These are phyloP conservation scores for Rapana venosa DNA, from an alignment of 2,888 invertebrate genomes.

Conservation along the genomic window DNA sequence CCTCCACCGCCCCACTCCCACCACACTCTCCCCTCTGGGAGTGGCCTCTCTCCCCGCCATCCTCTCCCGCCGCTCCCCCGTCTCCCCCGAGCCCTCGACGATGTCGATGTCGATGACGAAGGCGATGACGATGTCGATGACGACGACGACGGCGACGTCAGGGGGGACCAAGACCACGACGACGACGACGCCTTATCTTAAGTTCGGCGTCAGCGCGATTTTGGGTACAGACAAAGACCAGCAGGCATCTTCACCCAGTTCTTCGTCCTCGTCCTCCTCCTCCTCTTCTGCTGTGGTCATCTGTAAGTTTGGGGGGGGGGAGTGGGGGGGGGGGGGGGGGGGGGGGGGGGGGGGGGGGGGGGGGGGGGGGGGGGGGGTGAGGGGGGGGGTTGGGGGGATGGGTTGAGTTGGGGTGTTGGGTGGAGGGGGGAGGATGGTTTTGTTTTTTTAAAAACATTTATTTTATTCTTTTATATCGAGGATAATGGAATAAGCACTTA, in stretches of 20 bases:
- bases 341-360: background rate
- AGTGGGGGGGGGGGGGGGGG: background rate
- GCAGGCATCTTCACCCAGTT: background rate
- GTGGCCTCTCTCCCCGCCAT: slow-evolving; percentile 32
- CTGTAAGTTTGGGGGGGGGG: background rate
- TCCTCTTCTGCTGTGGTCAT: background rate
- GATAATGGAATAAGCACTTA: too few species aligned
- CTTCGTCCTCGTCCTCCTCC: background rate
- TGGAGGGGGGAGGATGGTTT: too few species aligned
- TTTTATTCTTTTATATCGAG: too few species aligned
- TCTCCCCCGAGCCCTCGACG: slow-evolving; percentile 41
- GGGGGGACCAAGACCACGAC: slow-evolving; percentile 54
- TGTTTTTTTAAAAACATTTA: too few species aligned
- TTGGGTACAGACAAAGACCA: slow-evolving; percentile 64
- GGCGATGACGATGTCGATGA: background rate
- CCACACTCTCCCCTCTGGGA: slow-evolving; percentile 36
- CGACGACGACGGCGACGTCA: slow-evolving; percentile 4
- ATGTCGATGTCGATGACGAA: slow-evolving; percentile 30
- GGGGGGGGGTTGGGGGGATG: background rate
- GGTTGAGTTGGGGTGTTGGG: background rate
- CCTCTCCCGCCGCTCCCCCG: slow-evolving; percentile 42
- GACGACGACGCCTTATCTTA: slow-evolving; percentile 68
- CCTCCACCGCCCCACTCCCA: slow-evolving; percentile 43
- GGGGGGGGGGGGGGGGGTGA: background rate
- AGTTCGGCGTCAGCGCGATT: slow-evolving; percentile 75